A percentile compares a stretch with the other conserved stretches of the same genome.
These are phyloP conservation scores for Ptychoptera albimana DNA, from an alignment of 2,888 invertebrate genomes.

Conservation along the genomic window DNA sequence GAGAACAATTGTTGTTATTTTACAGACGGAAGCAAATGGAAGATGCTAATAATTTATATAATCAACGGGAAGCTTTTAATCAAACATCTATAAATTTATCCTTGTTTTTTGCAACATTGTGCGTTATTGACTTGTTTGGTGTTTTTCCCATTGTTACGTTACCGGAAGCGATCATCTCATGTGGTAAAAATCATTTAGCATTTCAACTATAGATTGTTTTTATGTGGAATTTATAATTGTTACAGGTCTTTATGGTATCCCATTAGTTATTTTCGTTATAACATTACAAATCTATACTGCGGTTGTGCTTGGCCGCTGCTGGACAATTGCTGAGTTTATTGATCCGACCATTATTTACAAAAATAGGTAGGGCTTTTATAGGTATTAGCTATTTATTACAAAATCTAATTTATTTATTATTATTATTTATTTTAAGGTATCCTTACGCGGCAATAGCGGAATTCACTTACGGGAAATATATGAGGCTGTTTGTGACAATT, in stretches of 20 bases:
- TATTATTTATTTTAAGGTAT: conserved; percentile 44
- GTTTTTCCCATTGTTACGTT: conserved; percentile 67
- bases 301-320: conserved; percentile 58
- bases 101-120: conserved; percentile 52
- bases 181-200: conserved; percentile 38
- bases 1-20: no score
- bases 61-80: no score
- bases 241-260: conserved; percentile 52
- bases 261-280: conserved; percentile 48
- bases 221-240: conserved; percentile 8
- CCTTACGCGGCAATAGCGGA: conserved; percentile 77
- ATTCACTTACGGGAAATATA: conserved; percentile 50
- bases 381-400: no score
- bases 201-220: not conserved
- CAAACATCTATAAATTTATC: conserved; percentile 28
- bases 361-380: conserved; percentile 40
- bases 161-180: conserved; percentile 56
- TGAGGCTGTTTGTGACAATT: conserved; percentile 46
- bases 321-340: conserved; percentile 61
- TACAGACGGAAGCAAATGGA: no score
- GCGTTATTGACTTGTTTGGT: conserved; percentile 68
- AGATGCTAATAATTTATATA: no score
- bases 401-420: conserved; percentile 2
- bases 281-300: conserved; percentile 68
- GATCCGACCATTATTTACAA: conserved; percentile 46